phyloP scores from a whole-genome alignment of 2,888 invertebrate species.

The Hedychridium roseum region DNA sequence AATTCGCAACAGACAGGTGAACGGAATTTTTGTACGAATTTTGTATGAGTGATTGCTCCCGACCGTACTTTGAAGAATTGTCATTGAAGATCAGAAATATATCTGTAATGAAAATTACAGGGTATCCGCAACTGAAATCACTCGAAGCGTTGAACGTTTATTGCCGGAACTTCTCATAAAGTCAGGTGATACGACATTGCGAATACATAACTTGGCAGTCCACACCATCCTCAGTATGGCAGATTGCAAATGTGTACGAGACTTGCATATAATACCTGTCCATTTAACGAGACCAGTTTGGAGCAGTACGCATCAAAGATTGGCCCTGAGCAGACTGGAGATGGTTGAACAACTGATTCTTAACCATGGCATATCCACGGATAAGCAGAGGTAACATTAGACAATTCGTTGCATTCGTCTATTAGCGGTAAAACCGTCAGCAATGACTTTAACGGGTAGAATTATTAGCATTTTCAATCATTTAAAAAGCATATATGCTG shows the following conservation, averaged over 20 bases:
- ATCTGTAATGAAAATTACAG: conserved; percentile 61
- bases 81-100: not conserved
- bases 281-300: conserved; percentile 84
- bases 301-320: conserved; percentile 84
- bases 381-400: conserved; percentile 77
- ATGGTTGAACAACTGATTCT: conserved; percentile 88
- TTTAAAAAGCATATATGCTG: not conserved
- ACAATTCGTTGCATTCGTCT: conserved; percentile 2
- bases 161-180: conserved; percentile 85
- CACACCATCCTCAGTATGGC: conserved; percentile 88
- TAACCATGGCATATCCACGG: conserved; percentile 85
- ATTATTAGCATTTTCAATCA: not conserved
- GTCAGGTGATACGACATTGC: conserved; percentile 86
- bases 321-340: conserved; percentile 85
- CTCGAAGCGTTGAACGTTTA: conserved; percentile 82
- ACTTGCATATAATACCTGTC: conserved; percentile 83
- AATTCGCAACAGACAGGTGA: conserved; percentile 83
- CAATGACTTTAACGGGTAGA: no score
- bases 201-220: conserved; percentile 86
- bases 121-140: conserved; percentile 83
- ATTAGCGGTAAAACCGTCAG: no score
- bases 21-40: not conserved
- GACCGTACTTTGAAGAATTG: not conserved
- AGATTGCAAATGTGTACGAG: conserved; percentile 82
- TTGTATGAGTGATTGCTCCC: not conserved